These are phyloP conservation scores for Melanaphis sacchari DNA, from an alignment of 1,140 invertebrate species.

Conservation along the genomic window DNA sequence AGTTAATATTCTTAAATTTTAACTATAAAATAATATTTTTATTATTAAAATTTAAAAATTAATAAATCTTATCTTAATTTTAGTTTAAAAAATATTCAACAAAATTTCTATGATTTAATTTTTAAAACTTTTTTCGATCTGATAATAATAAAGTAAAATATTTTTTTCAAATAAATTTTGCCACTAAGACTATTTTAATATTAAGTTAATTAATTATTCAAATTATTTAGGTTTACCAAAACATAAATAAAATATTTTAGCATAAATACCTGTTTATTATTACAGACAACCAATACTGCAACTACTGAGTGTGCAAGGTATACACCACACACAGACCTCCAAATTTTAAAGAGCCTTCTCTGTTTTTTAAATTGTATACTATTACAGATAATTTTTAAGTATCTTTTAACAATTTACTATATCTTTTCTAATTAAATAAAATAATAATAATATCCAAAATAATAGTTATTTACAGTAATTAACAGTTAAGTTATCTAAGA, in stretches of 20 bases:
- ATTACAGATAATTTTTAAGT: too few species aligned
- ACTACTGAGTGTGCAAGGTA: too few species aligned
- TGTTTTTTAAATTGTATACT: too few species aligned
- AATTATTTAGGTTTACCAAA: background rate
- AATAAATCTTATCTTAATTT: background rate
- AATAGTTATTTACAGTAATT: too few species aligned
- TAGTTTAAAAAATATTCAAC: background rate
- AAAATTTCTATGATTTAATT: background rate
- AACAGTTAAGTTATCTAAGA: too few species aligned
- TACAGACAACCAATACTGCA: too few species aligned
- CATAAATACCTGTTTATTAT: background rate
- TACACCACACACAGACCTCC: too few species aligned
- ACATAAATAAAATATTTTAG: background rate
- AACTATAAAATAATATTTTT: background rate
- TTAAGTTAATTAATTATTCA: background rate
- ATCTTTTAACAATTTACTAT: too few species aligned
- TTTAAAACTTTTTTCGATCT: background rate
- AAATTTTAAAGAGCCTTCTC: too few species aligned
- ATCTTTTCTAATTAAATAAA: too few species aligned
- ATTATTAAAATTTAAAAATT: background rate
- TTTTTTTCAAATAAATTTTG: background rate
- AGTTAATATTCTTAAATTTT: background rate
- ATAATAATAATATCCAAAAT: too few species aligned
- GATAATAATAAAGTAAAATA: background rate
- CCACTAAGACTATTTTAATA: background rate